These are phyloP conservation scores for Falco novaeseelandiae DNA, from an alignment of 2,797 vertebrate genomes.

Conservation along the genomic window DNA sequence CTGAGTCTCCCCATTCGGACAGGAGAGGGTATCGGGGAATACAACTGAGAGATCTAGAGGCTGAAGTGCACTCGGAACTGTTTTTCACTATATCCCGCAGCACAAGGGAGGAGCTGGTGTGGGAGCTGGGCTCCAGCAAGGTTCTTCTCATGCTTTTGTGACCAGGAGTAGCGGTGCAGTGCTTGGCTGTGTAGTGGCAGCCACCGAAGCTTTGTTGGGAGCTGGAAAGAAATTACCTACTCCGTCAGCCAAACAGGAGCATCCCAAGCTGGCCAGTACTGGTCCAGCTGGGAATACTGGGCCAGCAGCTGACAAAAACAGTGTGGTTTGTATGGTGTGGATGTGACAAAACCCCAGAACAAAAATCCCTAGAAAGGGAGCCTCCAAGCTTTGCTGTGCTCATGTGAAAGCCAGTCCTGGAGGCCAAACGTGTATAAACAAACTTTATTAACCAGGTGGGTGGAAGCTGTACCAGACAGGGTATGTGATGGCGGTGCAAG, in stretches of 20 bases:
- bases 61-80: neutral
- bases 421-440: neutral
- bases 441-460: neutral
- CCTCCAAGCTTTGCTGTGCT: neutral
- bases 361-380: neutral
- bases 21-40: neutral
- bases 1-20: neutral
- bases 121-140: neutral
- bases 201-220: neutral
- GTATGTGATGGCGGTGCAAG: neutral
- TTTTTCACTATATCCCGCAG: accelerated
- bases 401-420: neutral
- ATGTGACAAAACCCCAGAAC: neutral
- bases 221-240: neutral
- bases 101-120: neutral
- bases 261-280: neutral
- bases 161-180: neutral
- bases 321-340: neutral
- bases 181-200: neutral
- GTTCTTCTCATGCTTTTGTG: neutral
- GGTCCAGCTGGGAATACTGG: neutral
- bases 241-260: neutral
- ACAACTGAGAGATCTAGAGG: neutral
- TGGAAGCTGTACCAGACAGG: neutral
- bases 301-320: neutral